phyloP scores from a whole-genome alignment of 2,888 invertebrate species.

The Carterocephalus palaemon region DNA sequence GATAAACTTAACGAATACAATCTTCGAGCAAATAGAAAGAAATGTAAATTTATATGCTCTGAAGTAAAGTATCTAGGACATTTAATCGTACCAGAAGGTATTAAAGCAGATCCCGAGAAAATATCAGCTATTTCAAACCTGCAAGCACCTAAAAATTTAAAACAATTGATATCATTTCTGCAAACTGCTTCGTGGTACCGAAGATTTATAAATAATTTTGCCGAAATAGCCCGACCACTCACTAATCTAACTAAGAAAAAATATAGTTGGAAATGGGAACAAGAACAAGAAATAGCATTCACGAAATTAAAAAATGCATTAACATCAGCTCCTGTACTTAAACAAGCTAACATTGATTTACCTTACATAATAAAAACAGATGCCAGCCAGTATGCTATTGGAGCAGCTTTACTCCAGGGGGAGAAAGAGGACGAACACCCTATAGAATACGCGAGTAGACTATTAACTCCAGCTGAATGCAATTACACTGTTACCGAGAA shows the following conservation, averaged over 20 bases:
- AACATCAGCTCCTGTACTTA: conserved; percentile 16
- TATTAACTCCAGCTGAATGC: conserved; percentile 11
- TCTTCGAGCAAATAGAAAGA: conserved; percentile 29
- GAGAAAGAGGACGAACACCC: conserved; percentile 28
- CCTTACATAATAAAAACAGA: conserved; percentile 21
- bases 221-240: conserved; percentile 17
- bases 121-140: conserved; percentile 22
- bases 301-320: conserved; percentile 7
- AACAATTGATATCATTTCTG: conserved; percentile 28
- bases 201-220: conserved; percentile 26
- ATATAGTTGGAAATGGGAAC: conserved; percentile 10
- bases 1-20: conserved; percentile 26
- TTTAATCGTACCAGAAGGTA: conserved; percentile 33
- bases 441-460: conserved; percentile 31
- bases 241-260: conserved; percentile 25
- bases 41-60: conserved; percentile 32
- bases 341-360: conserved; percentile 6
- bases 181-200: conserved; percentile 29
- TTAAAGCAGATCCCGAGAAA: conserved; percentile 35
- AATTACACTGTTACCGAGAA: conserved; percentile 31
- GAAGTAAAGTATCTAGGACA: conserved; percentile 36
- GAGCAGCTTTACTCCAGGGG: conserved; percentile 30
- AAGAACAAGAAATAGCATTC: conserved; percentile 19
- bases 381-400: conserved; percentile 23
- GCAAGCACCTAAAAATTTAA: conserved; percentile 24